Base-by-base conservation (phyloP, 37 sponge, comb jelly and placozoan species). In the Ianthella basta region DNA sequence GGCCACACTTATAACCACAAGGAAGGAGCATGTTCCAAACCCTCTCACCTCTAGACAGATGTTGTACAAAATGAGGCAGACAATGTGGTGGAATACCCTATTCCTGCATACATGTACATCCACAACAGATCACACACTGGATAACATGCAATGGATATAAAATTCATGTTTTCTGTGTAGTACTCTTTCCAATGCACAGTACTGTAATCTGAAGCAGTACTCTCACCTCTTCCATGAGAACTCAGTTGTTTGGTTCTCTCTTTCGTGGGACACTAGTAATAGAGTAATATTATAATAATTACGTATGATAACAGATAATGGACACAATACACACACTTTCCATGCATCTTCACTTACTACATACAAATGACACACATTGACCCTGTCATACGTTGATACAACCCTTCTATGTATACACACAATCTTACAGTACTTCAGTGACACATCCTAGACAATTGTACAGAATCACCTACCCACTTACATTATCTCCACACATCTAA, bases 171-270 rank as follows among this genome's bases (percentile, higher is more conserved):
- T 1, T 8, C 20, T 18, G 53, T 67, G 20, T n/a, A n/a, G n/a
- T n/a, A n/a, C n/a, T n/a, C n/a, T n/a, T n/a, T n/a, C n/a, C n/a
- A n/a, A n/a, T n/a, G n/a, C n/a, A n/a, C n/a, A n/a, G n/a, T n/a
- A n/a, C n/a, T n/a, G n/a, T n/a, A 73, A 24, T n/a, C n/a, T n/a
- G 6, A 12, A 79, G 12, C 12, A 14, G 61, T 40, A 15, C 14
- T 15, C 64, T 34, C 55, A 96, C 96, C 96, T 95, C 69, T 89
- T 90, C 98, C 98, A 97, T 34, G 68, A 80, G 72, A 97, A 97
- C 56, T 92, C 94, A 44, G 87, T 50, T 4, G 16, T 13, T 50
- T 53, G 54, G 21, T 75, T 40, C 23, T 75, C 78, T 15, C 40
- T 75, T 40, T 53, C 78, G 10, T 75, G 78, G n/a, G 78, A 38